Base-by-base conservation (phyloP, 2,797 vertebrate species). In the Benthosema pterotum region DNA sequence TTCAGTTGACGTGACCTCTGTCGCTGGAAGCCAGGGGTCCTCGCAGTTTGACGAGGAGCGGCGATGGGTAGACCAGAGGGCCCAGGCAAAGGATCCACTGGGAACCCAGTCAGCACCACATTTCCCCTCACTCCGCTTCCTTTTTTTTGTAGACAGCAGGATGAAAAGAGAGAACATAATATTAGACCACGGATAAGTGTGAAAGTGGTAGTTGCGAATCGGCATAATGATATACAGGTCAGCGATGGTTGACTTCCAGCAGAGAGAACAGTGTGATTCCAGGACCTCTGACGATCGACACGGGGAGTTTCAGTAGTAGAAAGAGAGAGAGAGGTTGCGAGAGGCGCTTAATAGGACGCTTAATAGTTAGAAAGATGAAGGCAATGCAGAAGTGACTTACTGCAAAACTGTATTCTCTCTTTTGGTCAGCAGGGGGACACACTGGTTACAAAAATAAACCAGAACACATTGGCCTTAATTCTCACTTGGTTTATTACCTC, bases 1-100 rank as follows among this genome's bases (percentile, higher is more conserved):
- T 88, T 87, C 68, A 81, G 80, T 62, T 72, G 79, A 89, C 71
- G 68, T 47, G 65, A 83, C 82, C 80, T 78, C 76, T 74, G 81
- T 58, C 43, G 74, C 77, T 50, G 65, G 80, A 79, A 72, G 78
- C 77, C 14, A 67, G 70, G 14, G 70, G 78, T 79, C 73, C 67
- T 25, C 68, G 61, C 48, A 58, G 80, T 68, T 69, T n/a, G 81
- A 77, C 12, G 70, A 59, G 28, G 68, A 74, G 56, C 53, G 22
- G 63, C 61, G 75, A 59, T 67, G 74, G 69, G 58, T n/a, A 38
- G 63, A 71, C 19, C 2, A 8, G 32, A 1, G 63, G 63, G 63
- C 42, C 18, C 65, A 72, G 78, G 71, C n/a, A 43, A 59, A 22
- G 60, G 70, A 49, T 72, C 38, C 47, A 25, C 43, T 46, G 63